Base-by-base conservation (phyloP, 2,888 invertebrate species). In the Macropis europaea region DNA sequence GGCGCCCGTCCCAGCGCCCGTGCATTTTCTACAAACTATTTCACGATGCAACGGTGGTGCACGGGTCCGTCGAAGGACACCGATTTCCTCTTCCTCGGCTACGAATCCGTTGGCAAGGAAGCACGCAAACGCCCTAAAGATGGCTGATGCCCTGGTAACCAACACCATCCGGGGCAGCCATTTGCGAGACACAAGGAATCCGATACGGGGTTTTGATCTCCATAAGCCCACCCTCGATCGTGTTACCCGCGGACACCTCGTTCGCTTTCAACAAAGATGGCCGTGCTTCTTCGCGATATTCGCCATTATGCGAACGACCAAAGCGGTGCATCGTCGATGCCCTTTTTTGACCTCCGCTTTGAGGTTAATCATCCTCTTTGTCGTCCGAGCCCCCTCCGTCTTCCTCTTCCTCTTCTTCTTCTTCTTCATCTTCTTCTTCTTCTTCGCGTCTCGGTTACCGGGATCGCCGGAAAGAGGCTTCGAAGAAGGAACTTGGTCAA, bases 221-320 rank as follows among this genome's bases (percentile, higher is more conserved):
- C 81, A 85, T 88, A 86, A 88, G 88, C 86, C 87, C 89, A 89
- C 89, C 89, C 89, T 89, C 88, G 87, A 89, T 89, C 89, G 89
- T 87, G 84, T 89, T 89, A 89, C 88, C 79, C 81, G 82, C 73
- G 82, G 81, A 84, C 84, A 82, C 79, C 85, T 79, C 70, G 60
- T 60, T 68, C 66, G 50, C 59, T 67, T 43, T 32, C 45, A 70
- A 67, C 77, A 81, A 84, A 83, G 83, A 82, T 86, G 85, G 83
- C 83, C 80, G 80, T 81, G 78, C 70, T 74, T 64, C 69, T 73
- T 63, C 68, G 75, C 73, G 77, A 69, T 73, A 67, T 76, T 73
- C 77, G 76, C 82, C 79, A 77, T 81, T 75, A 68, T 71, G 77
- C 71, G 64, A 67, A 63, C 73, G 66, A 75, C 60, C 42, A 73